Percentiles rank a stretch among this genome's conserved stretches.
phyloP scores from a whole-genome alignment of 1,140 invertebrate genomes.

The Oppia nitens region DNA sequence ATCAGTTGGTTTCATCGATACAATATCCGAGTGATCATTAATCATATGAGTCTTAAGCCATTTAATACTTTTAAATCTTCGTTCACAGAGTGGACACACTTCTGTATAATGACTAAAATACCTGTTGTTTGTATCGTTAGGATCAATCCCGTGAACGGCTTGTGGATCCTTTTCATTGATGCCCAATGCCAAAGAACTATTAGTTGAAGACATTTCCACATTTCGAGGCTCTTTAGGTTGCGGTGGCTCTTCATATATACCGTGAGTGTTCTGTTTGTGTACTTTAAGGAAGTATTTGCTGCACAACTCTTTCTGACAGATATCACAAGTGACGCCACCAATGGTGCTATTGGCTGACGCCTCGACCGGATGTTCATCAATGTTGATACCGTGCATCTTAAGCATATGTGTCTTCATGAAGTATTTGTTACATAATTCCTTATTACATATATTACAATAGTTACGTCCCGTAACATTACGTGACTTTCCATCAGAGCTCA shows the following conservation, averaged over 20 bases:
- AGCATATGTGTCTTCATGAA: constrained; percentile 99
- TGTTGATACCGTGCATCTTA: constrained; percentile 94
- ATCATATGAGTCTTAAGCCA: constrained; percentile 74
- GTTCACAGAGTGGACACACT: constrained; percentile 66
- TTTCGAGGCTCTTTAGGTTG: constrained; percentile 30
- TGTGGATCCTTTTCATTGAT: background rate
- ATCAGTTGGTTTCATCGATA: background rate
- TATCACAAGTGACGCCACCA: constrained; percentile 82
- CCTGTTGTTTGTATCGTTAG: constrained; percentile 32
- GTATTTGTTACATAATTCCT: constrained; percentile 98
- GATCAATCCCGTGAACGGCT: constrained; percentile 8
- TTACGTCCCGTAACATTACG: constrained; percentile 40
- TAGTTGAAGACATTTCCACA: background rate
- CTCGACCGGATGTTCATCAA: constrained; percentile 41
- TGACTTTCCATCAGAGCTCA: constrained; percentile 27
- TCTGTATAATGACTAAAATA: constrained; percentile 55
- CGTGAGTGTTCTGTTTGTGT: constrained; percentile 95
- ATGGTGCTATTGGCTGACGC: constrained; percentile 56
- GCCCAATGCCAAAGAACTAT: background rate
- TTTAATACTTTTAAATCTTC: constrained; percentile 70
- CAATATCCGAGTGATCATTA: constrained; percentile 57
- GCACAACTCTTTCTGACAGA: constrained; percentile 91
- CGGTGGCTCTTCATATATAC: constrained; percentile 39
- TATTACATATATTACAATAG: constrained; percentile 98
- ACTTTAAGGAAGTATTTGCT: constrained; percentile 93